These are phyloP conservation scores for Stramonita haemastoma DNA, from an alignment of 2,888 invertebrate genomes.

Conservation along the genomic window DNA sequence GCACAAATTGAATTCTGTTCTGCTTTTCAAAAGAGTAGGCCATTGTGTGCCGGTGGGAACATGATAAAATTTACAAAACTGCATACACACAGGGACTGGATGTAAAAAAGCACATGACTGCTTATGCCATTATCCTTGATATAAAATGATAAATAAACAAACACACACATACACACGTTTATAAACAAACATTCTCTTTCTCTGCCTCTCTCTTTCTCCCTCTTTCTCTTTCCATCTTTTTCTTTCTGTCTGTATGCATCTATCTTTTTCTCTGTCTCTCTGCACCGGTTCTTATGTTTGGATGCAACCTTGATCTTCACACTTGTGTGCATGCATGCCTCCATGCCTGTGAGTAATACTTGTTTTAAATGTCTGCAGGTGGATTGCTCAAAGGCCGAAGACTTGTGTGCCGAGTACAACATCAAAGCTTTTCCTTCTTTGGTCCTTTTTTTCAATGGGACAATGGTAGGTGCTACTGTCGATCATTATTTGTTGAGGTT, in stretches of 20 bases:
- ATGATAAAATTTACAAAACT: too few species aligned
- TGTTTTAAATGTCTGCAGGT: slow-evolving; percentile 52
- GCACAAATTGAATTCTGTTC: too few species aligned
- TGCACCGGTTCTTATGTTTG: background rate
- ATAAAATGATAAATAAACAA: too few species aligned
- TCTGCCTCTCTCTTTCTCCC: too few species aligned
- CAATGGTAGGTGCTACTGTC: background rate
- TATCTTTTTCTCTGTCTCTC: background rate
- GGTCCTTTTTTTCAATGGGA: slow-evolving; percentile 84
- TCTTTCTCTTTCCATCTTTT: background rate
- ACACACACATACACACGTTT: too few species aligned
- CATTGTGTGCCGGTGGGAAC: too few species aligned
- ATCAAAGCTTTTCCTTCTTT: slow-evolving; percentile 76
- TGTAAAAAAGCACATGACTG: too few species aligned
- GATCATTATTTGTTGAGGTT: too few species aligned
- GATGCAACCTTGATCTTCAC: background rate
- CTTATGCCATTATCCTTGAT: too few species aligned
- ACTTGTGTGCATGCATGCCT: background rate
- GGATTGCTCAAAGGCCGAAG: slow-evolving; percentile 64
- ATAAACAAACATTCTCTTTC: too few species aligned
- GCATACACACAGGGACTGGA: too few species aligned
- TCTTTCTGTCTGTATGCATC: background rate
- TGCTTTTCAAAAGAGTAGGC: too few species aligned
- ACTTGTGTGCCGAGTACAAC: slow-evolving; percentile 61
- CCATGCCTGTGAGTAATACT: background rate